Percentiles rank a stretch among this genome's conserved stretches.
Evolutionary conservation across 2,888 invertebrate species (phyloP).

Genomic region (Apeira syringaria): DNA sequence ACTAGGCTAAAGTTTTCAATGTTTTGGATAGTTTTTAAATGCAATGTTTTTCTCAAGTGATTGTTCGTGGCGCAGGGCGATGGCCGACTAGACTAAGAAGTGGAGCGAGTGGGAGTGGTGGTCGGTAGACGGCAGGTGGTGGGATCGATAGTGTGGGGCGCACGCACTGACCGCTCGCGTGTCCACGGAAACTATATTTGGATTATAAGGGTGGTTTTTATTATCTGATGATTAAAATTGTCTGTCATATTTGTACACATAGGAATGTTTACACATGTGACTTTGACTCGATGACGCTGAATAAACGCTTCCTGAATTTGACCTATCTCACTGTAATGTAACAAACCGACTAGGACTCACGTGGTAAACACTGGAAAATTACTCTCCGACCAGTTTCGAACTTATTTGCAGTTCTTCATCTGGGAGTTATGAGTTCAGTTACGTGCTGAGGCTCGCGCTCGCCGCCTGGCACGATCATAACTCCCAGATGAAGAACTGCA

Average conservation of each 20-base stretch:
- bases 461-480: too few species aligned
- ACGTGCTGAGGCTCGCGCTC: too few species aligned
- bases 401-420: too few species aligned
- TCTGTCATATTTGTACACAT: constrained; percentile 20
- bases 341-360: too few species aligned
- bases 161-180: constrained; percentile 77
- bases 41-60: constrained; percentile 45
- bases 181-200: constrained; percentile 60
- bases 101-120: constrained; percentile 73
- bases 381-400: too few species aligned
- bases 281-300: too few species aligned
- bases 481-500: too few species aligned
- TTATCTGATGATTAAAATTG: constrained; percentile 38
- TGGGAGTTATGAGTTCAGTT: too few species aligned
- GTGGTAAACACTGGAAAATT: too few species aligned
- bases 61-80: constrained; percentile 66
- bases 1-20: constrained; percentile 3
- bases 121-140: constrained; percentile 62
- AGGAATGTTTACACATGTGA: too few species aligned
- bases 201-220: constrained; percentile 50
- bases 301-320: too few species aligned
- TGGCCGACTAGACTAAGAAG: constrained; percentile 70
- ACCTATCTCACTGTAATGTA: too few species aligned
- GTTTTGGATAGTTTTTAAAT: constrained; percentile 36
- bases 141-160: constrained; percentile 78